Base-by-base conservation (phyloP, 2,113 vertebrate genomes). In the Merops nubicus region DNA sequence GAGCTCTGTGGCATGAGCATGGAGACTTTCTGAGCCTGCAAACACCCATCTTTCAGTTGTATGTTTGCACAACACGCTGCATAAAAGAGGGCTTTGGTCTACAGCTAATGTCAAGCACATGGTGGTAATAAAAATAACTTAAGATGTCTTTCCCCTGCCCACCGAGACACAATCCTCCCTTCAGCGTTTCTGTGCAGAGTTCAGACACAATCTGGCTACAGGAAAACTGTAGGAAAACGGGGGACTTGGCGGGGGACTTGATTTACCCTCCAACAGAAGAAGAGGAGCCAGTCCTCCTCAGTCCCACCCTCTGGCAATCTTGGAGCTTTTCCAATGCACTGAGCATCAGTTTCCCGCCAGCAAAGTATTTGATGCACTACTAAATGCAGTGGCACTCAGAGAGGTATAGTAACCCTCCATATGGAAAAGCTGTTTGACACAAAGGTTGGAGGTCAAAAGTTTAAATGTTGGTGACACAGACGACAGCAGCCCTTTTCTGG, bases 381-480 rank as follows among this genome's bases (percentile, higher is more conserved):
- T 79, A 89, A 96, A 84, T 93, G 92, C 56, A 56, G 76, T 40
- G 85, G 64, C 82, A 73, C 65, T 91, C 19, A 5, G 70, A 96
- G 91, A 91, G 59, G 68, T 96, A 93, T 78, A 91, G 93, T 81
- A 94, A 91, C 36, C n/a, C 57, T 92, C 94, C 97, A 93, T 94
- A 94, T 94, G 95, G 94, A 97, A 97, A 98, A 97, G 88, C 78
- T 79, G 31, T 97, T 96, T 96, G 94, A 97, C 96, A 97, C 91
- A 93, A 97, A 98, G 97, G 96, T 96, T 97, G 96, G 87, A 98
- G 98, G 97, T 98, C 97, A 97, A 96, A 98, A 98, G 97, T 98
- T 98, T 96, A 98, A 98, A 98, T 97, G 96, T 93, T 96, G 50
- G 11, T 92, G 96, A 98, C 95, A 97, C 94, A 97, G 93, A 97